phyloP scores from a whole-genome alignment of 2,797 vertebrate species.

The Cyprinella venusta region DNA sequence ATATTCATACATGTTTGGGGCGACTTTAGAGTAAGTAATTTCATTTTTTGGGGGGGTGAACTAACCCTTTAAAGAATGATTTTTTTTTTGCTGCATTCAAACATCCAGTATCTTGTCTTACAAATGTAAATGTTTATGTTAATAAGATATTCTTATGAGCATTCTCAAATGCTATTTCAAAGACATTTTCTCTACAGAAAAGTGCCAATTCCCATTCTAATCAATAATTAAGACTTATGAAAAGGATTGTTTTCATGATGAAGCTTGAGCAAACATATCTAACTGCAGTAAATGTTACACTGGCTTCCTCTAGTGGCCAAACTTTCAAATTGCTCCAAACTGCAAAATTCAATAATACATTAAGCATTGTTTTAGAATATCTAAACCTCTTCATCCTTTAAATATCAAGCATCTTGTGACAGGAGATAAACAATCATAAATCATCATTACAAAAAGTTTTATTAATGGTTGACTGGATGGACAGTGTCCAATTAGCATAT shows the following conservation, averaged over 20 bases:
- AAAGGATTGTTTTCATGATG: not conserved
- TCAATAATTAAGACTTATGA: not conserved
- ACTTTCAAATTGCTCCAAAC: not conserved
- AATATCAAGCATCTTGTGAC: not conserved
- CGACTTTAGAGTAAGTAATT: too few species aligned
- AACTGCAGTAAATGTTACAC: not conserved
- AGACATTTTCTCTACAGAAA: not conserved
- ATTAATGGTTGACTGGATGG: slow-evolving; percentile 50
- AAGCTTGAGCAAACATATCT: not conserved
- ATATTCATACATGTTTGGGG: too few species aligned
- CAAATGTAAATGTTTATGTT: too few species aligned
- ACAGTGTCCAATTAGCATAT: slow-evolving; percentile 57
- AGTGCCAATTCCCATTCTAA: not conserved
- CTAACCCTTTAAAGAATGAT: not conserved
- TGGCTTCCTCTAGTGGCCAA: not conserved
- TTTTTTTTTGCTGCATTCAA: not conserved
- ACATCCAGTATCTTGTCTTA: too few species aligned
- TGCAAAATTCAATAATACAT: not conserved
- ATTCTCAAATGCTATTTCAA: not conserved
- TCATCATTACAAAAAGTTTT: slow-evolving; percentile 56
- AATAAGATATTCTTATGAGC: not conserved
- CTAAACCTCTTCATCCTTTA: not conserved
- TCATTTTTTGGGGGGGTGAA: too few species aligned
- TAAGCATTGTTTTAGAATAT: not conserved
- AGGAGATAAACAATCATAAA: not conserved